These are phyloP conservation scores for Phallusia fumigata DNA, from an alignment of 23 tunicate genomes.

Conservation along the genomic window DNA sequence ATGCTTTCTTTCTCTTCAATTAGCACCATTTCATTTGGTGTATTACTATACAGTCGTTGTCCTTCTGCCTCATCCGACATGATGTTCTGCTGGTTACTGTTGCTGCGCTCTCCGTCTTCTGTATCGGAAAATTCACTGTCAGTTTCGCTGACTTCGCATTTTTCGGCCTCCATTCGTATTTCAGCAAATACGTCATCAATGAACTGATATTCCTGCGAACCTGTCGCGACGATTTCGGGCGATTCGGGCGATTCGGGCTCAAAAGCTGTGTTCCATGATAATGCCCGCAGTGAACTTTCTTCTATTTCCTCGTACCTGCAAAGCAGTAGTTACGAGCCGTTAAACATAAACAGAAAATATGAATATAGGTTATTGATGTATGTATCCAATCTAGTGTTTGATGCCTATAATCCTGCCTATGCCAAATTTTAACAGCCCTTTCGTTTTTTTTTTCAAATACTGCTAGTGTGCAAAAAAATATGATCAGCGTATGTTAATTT, in stretches of 20 bases:
- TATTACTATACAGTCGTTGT: neutral
- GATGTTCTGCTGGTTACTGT: neutral
- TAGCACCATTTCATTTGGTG: neutral
- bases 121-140: neutral
- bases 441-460: too few relatives aligned
- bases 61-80: neutral
- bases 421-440: too few relatives aligned
- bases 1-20: neutral
- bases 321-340: neutral
- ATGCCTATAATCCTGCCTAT: too few relatives aligned
- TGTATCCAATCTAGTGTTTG: too few relatives aligned
- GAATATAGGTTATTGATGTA: too few relatives aligned
- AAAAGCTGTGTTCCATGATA: conserved; percentile 1
- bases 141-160: neutral
- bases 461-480: too few relatives aligned
- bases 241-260: neutral
- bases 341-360: neutral
- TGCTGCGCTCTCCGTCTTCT: neutral
- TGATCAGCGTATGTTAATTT: too few relatives aligned
- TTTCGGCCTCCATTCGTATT: conserved; percentile 2
- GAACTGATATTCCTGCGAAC: conserved; percentile 3
- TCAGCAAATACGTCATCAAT: conserved; percentile 30
- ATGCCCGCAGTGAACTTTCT: neutral
- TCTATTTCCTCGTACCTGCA: conserved; percentile 18
- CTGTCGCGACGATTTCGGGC: neutral